Percentiles rank a stretch among this genome's conserved stretches.
These are phyloP conservation scores for Machimus rusticus DNA, from an alignment of 2,888 invertebrate species.

Conservation along the genomic window DNA sequence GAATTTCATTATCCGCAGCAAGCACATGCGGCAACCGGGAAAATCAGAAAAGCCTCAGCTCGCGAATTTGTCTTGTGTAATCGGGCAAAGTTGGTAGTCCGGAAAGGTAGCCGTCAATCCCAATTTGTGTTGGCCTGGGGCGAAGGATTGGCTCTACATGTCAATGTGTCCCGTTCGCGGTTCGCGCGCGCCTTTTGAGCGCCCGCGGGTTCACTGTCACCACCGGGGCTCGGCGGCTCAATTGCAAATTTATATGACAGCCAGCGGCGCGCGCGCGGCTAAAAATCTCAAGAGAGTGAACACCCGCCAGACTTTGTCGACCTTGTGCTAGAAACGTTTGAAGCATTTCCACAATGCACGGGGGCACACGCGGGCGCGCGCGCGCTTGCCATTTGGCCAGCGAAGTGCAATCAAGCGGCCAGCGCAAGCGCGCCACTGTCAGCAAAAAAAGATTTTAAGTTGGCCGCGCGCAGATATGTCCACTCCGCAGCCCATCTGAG, in stretches of 20 bases:
- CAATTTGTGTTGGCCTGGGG: not conserved
- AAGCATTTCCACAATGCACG: not conserved
- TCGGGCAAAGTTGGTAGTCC: not conserved
- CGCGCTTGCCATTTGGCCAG: not conserved
- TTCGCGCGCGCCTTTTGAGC: not conserved
- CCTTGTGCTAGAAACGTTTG: conserved; percentile 23
- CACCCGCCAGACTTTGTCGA: conserved; percentile 1
- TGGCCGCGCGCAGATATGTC: conserved; percentile 23
- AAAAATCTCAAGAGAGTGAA: conserved; percentile 2
- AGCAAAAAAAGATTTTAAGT: not conserved
- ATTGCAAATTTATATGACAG: not conserved
- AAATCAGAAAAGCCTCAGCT: not conserved
- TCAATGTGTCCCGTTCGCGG: not conserved
- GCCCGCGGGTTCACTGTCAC: conserved; percentile 6
- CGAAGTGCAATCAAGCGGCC: not conserved
- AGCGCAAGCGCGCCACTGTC: not conserved
- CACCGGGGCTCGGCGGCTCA: not conserved
- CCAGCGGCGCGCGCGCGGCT: not conserved
- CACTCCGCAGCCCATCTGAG: not conserved
- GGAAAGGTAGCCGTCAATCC: not conserved
- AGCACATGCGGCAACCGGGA: not conserved
- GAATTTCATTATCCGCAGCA: not conserved
- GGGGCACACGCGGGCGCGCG: not conserved
- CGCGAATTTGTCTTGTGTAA: not conserved
- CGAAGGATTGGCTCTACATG: not conserved